A percentile compares a stretch with the other conserved stretches of the same genome.
Conservation (phyloP, 1,140 invertebrate species). For the Trinorchestia longiramus region DNA sequence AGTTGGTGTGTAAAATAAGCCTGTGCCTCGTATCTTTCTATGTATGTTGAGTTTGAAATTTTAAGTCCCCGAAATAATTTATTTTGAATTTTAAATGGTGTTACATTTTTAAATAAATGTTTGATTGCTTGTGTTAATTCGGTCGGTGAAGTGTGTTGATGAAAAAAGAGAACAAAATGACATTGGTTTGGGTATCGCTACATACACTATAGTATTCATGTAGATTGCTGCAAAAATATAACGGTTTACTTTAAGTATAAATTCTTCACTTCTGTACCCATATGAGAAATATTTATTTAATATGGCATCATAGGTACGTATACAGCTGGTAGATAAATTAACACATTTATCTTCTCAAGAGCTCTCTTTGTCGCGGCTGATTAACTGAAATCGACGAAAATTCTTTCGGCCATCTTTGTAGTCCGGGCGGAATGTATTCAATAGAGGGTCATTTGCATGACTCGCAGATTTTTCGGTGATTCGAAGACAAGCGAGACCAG, state of each 20-base stretch:
- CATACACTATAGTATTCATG: too few species aligned
- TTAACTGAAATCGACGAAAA: constrained; percentile 11
- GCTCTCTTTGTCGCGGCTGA: background rate
- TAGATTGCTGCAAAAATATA: too few species aligned
- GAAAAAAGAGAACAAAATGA: too few species aligned
- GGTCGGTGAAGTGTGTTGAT: too few species aligned
- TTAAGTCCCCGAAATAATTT: too few species aligned
- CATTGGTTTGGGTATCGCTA: too few species aligned
- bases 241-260: background rate
- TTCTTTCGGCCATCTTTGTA: background rate
- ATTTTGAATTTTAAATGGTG: too few species aligned
- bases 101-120: too few species aligned
- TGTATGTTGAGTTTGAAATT: too few species aligned
- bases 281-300: background rate
- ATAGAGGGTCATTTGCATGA: constrained; percentile 48
- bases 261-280: background rate
- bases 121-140: too few species aligned
- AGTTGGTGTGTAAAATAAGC: background rate
- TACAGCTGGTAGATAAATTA: background rate
- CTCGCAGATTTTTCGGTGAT: constrained; percentile 12
- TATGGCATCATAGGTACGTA: background rate
- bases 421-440: constrained; percentile 33
- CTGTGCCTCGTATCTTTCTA: too few species aligned
- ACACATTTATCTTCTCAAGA: background rate
- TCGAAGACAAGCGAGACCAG: constrained; percentile 5